Evolutionary conservation across 1,140 invertebrate species (phyloP), one percentile per base, ranked within the genome.

Genomic region (Drosophila teissieri): DNA sequence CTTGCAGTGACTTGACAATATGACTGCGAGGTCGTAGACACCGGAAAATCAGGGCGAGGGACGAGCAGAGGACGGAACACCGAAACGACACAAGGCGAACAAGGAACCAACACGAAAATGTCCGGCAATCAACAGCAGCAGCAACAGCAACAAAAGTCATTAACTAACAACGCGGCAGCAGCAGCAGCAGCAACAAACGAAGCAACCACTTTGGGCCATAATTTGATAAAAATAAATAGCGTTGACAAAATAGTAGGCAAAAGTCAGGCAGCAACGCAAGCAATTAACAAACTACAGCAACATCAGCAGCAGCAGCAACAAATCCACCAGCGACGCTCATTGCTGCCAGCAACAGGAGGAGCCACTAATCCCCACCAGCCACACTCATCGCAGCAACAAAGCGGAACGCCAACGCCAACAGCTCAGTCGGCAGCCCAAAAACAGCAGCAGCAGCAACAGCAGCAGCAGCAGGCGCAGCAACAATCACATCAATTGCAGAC

Each of bases 401-500:
- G 80, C 70, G 68, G 73, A 86, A 83, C 78, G 63, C 48, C 54
- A 86, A 79, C 78, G 62, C 48, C 54, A 22, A 57, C 74, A 22
- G 44, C 68, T 42, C 73, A 69, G 42, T 62, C 55, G 39, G 52
- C 74, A 56, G 52, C 78, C 64, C 64, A 68, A 67, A 68, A 73
- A 48, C 56, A 68, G 60, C 88, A 69, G 46, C 83, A 55, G 55
- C 79, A 57, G 55, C 53, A 39, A 58, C 65, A 69, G 17, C 82
- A 80, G 22, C 56, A 68, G 60, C 88, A 69, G 46, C 83, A 55
- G 61, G 76, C 54, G 55, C 53, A 39, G 62, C 65, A 69, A 22
- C 82, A 80, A 67, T 76, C 88, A 63, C 81, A 92, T 78, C 90
- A 92, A 73, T 73, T 92, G 49, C 91, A 92, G 78, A 92, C 91